Conservation (phyloP, 2,888 invertebrate species). For the Junonia oenone region DNA sequence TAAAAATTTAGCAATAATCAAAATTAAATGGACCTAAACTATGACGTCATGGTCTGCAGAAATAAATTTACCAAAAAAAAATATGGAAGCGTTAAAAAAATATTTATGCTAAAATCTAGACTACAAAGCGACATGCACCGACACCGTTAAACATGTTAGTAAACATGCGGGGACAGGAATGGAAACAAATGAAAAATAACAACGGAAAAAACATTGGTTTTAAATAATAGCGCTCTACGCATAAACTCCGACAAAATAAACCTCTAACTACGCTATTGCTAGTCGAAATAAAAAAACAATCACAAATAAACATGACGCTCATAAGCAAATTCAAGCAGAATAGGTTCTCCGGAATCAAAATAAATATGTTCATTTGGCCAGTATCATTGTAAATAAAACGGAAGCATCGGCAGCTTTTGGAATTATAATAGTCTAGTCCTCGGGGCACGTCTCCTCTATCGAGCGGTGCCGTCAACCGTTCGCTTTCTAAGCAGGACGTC, state of each 20-base stretch:
- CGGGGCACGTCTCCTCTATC: constrained; percentile 20
- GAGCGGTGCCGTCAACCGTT: constrained; percentile 12
- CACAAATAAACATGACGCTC: constrained; percentile 73
- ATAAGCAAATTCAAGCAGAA: constrained; percentile 79
- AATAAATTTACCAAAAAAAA: constrained; percentile 60
- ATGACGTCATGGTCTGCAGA: constrained; percentile 37
- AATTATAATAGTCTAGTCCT: constrained; percentile 28
- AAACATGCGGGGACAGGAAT: constrained; percentile 61
- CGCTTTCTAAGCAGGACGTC: constrained; percentile 34
- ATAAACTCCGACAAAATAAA: constrained; percentile 58
- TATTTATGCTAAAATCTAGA: constrained; percentile 34
- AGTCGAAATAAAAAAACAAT: constrained; percentile 54
- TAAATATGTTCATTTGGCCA: constrained; percentile 79
- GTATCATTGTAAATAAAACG: constrained; percentile 62
- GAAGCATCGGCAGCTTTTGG: constrained; percentile 53
- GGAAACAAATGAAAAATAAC: constrained; percentile 61
- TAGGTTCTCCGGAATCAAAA: constrained; percentile 79
- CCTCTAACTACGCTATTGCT: constrained; percentile 64
- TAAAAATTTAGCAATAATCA: constrained; percentile 31
- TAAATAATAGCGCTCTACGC: constrained; percentile 71
- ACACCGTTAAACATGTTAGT: constrained; percentile 62
- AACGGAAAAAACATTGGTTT: constrained; percentile 77
- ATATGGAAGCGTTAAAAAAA: constrained; percentile 52
- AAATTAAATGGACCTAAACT: constrained; percentile 24
- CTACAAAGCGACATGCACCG: constrained; percentile 71